Evolutionary conservation across 2,888 invertebrate genomes (phyloP).

Genomic region (Athalia rosae): DNA sequence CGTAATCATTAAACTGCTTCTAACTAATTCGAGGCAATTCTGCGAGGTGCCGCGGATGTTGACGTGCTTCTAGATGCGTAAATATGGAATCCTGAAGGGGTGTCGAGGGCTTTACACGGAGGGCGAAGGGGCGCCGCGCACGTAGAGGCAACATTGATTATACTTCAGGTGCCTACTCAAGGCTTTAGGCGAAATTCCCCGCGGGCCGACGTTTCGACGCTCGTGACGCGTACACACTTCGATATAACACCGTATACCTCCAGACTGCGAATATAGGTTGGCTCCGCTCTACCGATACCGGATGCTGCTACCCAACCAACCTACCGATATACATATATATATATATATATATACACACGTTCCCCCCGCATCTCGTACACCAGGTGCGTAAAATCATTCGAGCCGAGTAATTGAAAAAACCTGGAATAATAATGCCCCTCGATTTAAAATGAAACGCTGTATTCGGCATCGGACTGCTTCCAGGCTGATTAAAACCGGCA

Average conservation of each 20-base stretch:
- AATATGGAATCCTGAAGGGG: slow-evolving; percentile 34
- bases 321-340: neutral
- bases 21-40: slow-evolving; percentile 1
- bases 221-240: slow-evolving; percentile 22
- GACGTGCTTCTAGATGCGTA: slow-evolving; percentile 23
- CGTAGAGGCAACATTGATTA: slow-evolving; percentile 41
- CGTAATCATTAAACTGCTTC: neutral
- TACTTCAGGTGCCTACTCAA: slow-evolving; percentile 37
- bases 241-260: slow-evolving; percentile 19
- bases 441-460: no score
- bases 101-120: slow-evolving; percentile 12
- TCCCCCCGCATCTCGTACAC: no score
- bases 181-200: slow-evolving; percentile 35
- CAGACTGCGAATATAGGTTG: slow-evolving; percentile 28
- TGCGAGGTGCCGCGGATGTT: neutral
- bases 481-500: no score
- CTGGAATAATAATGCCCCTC: no score
- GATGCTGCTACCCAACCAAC: neutral
- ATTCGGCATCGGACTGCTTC: no score
- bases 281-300: neutral
- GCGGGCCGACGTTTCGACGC: slow-evolving; percentile 25
- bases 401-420: no score
- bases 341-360: neutral
- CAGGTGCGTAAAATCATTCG: no score
- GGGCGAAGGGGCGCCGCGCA: slow-evolving; percentile 24